Conservation (phyloP, 2,888 invertebrate genomes). For the Zaprionus obscuricornis region DNA sequence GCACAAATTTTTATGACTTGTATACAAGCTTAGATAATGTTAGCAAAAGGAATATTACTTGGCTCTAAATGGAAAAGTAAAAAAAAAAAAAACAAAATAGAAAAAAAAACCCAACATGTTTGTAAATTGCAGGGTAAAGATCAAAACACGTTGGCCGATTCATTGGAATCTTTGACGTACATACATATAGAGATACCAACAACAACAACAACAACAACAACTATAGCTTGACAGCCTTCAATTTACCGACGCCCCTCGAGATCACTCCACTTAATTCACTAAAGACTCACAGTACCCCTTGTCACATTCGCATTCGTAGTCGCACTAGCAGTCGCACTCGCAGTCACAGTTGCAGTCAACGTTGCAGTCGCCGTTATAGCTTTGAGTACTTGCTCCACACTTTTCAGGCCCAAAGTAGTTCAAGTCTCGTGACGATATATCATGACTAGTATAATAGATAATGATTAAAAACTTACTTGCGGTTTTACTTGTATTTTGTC, state of each 20-base stretch:
- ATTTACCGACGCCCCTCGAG: constrained; percentile 25
- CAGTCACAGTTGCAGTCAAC: too few relatives aligned
- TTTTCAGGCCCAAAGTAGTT: constrained; percentile 31
- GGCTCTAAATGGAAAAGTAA: constrained; percentile 5
- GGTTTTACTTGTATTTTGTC: too few relatives aligned
- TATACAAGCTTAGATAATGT: constrained; percentile 44
- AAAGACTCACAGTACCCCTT: too few relatives aligned
- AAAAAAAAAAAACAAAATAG: neutral
- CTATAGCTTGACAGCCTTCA: constrained; percentile 46
- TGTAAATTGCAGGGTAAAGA: constrained; percentile 48
- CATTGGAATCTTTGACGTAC: neutral
- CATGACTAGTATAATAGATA: too few relatives aligned
- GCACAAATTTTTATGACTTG: constrained; percentile 37
- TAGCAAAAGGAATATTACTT: constrained; percentile 15
- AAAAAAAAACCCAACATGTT: constrained; percentile 25
- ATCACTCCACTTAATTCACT: constrained; percentile 39
- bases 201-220: neutral
- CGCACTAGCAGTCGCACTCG: too few relatives aligned
- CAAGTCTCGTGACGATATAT: constrained; percentile 54
- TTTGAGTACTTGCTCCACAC: constrained; percentile 3
- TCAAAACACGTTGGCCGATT: constrained; percentile 47
- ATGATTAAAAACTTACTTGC: too few relatives aligned
- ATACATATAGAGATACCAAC: neutral
- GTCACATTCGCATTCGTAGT: too few relatives aligned
- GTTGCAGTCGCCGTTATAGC: too few relatives aligned